phyloP scores from a whole-genome alignment of 2,113 vertebrate species.

The Hepsetus odoe region DNA sequence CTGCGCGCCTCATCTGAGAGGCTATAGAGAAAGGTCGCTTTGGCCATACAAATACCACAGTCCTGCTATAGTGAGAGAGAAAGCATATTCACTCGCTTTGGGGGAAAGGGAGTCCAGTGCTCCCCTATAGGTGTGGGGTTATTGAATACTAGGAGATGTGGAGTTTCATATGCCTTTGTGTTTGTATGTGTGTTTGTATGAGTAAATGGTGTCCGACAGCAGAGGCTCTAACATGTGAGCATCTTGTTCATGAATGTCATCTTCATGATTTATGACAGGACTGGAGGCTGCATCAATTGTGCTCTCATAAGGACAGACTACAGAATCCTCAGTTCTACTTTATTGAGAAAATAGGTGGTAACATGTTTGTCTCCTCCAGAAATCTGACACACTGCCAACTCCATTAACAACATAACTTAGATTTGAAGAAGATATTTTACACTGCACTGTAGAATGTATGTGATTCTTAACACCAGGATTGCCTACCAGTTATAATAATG shows the following conservation, averaged over 20 bases:
- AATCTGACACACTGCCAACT: not conserved
- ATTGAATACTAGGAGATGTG: conserved; percentile 84
- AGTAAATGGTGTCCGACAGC: conserved; percentile 33
- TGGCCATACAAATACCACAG: conserved; percentile 95
- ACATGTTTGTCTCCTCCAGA: not conserved
- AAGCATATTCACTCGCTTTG: conserved; percentile 93
- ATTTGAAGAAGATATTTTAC: too few species aligned
- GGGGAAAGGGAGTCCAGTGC: conserved; percentile 82
- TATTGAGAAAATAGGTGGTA: not conserved
- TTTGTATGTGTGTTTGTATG: conserved; percentile 8
- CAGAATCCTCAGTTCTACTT: not conserved
- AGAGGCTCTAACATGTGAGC: conserved; percentile 33
- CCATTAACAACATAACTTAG: too few species aligned
- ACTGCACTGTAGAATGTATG: too few species aligned
- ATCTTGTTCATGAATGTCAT: conserved; percentile 31
- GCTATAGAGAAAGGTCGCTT: conserved; percentile 91
- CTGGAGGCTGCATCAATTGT: conserved; percentile 10
- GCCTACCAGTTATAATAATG: too few species aligned
- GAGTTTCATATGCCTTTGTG: conserved; percentile 80
- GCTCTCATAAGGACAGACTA: not conserved
- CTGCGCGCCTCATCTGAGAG: conserved; percentile 96
- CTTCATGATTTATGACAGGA: conserved; percentile 4
- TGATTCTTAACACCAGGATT: too few species aligned
- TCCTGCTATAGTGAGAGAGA: conserved; percentile 90
- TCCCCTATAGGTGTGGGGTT: conserved; percentile 81